Evolutionary conservation across 2,113 vertebrate species (phyloP), one percentile per base, ranked within the genome.

Genomic region (Oxygymnocypris stewartii): DNA sequence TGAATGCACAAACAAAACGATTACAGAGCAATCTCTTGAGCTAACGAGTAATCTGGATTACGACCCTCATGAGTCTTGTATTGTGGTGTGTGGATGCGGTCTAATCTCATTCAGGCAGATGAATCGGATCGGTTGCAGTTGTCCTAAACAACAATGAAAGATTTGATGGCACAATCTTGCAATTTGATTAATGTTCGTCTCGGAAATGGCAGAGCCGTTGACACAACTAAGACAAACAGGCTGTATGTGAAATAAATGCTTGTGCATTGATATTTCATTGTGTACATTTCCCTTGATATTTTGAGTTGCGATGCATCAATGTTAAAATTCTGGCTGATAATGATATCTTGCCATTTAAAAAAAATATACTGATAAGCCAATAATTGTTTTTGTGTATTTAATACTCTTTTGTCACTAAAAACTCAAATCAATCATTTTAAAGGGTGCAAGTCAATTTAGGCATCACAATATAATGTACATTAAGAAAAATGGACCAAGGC

Each of bases 1-100:
- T 51, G 42, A 49, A 8, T 31, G 25, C 44, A 69, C 63, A 82
- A 69, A 51, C 80, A 69, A 71, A 67, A 69, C 23, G 13, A 40
- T 71, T 40, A 40, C 67, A 73, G 28, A 54, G 57, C 42, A 57
- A 25, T 40, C 82, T 82, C 82, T 51, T 16, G 5, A 80, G 6
- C 25, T 80, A 61, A 79, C 51, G 54, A 61, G 82, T 73, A 84
- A 84, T 84, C 82, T 84, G 82, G 69, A 84, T 82, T 82, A 82
- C 42, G 61, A 16, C n/a, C 42, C 79, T 44, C 44, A 67, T 69
- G 80, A 69, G 42, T 69, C 42, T 20, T 69, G 81, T 54, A 54
- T 73, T 83, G 81, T 82, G 79, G 9, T 16, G 20, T 77, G 40
- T 54, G 47, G 37, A 67, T 65, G 49, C 6, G 28, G 8, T 83